Evolutionary conservation across 2,888 invertebrate species (phyloP).

Genomic region (Oxyteleia sp.): DNA sequence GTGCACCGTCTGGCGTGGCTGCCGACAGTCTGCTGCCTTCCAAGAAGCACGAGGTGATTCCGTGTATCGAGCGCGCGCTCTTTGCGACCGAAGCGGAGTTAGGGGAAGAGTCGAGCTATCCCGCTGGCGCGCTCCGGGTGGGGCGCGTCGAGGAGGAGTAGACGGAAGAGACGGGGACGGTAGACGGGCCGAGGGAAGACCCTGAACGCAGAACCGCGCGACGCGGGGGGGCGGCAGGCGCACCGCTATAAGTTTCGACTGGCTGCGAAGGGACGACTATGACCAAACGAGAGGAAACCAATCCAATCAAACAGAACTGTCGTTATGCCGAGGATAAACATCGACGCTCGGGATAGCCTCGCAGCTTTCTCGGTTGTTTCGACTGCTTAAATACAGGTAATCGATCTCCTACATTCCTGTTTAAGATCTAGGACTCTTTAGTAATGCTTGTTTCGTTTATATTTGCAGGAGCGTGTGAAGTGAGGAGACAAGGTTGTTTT

Average conservation of each 20-base stretch:
- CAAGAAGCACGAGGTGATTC: slow-evolving; percentile 87
- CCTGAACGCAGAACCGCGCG: slow-evolving; percentile 57
- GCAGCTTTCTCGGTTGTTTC: slow-evolving; percentile 24
- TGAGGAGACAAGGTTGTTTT: no score
- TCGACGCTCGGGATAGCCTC: not conserved
- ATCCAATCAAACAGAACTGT: slow-evolving; percentile 54
- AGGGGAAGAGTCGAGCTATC: slow-evolving; percentile 75
- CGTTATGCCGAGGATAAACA: slow-evolving; percentile 41
- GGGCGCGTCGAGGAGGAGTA: slow-evolving; percentile 73
- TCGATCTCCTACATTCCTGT: slow-evolving; percentile 10
- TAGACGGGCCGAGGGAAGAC: slow-evolving; percentile 71
- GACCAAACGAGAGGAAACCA: slow-evolving; percentile 57
- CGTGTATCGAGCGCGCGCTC: slow-evolving; percentile 86
- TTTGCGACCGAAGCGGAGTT: slow-evolving; percentile 74
- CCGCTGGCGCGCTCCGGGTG: slow-evolving; percentile 63
- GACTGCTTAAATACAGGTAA: slow-evolving; percentile 5
- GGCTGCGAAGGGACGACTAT: slow-evolving; percentile 53
- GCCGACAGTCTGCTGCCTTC: slow-evolving; percentile 87
- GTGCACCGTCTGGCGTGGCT: slow-evolving; percentile 87
- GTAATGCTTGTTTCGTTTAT: no score
- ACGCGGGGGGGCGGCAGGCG: slow-evolving; percentile 26
- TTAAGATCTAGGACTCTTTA: slow-evolving; percentile 15
- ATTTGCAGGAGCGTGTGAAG: no score
- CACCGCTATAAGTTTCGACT: slow-evolving; percentile 43
- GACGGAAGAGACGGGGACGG: slow-evolving; percentile 69